Conservation (phyloP, 2,113 vertebrate genomes). For the Variabilichromis moorii region DNA sequence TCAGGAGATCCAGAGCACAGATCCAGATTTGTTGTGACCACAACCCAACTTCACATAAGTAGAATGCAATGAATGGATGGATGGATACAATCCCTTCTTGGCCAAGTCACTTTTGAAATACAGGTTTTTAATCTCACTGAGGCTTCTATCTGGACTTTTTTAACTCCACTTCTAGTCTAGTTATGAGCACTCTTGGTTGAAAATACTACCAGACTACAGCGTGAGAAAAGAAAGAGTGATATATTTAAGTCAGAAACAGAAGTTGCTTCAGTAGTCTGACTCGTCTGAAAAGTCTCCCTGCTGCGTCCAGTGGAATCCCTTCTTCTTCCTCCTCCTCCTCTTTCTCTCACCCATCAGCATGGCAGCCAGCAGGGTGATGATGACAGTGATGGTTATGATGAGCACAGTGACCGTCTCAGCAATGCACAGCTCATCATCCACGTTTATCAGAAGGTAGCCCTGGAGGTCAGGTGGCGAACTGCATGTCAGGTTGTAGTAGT, state of each 20-base stretch:
- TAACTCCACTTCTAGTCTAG: not conserved
- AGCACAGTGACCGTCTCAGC: conserved; percentile 79
- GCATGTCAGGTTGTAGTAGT: conserved; percentile 74
- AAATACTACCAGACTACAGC: not conserved
- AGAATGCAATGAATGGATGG: not conserved
- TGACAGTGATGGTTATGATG: conserved; percentile 73
- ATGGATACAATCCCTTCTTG: not conserved
- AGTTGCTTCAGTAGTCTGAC: conserved; percentile 27
- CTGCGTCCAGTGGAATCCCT: conserved; percentile 72
- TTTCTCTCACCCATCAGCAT: conserved; percentile 77
- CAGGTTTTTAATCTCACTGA: not conserved
- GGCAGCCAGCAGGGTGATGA: conserved; percentile 75
- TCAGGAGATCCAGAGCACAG: not conserved
- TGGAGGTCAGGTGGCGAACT: conserved; percentile 44
- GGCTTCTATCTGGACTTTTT: not conserved
- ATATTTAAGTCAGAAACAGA: not conserved
- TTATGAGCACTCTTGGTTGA: not conserved
- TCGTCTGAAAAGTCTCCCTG: conserved; percentile 61
- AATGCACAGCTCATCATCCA: conserved; percentile 71
- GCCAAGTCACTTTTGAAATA: not conserved
- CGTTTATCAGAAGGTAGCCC: conserved; percentile 48
- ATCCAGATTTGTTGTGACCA: not conserved
- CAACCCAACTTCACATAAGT: not conserved
- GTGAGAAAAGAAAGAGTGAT: not conserved
- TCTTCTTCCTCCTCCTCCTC: conserved; percentile 65